Evolutionary conservation across 1,140 invertebrate species (phyloP).

Genomic region (Brachionus koreanus): DNA sequence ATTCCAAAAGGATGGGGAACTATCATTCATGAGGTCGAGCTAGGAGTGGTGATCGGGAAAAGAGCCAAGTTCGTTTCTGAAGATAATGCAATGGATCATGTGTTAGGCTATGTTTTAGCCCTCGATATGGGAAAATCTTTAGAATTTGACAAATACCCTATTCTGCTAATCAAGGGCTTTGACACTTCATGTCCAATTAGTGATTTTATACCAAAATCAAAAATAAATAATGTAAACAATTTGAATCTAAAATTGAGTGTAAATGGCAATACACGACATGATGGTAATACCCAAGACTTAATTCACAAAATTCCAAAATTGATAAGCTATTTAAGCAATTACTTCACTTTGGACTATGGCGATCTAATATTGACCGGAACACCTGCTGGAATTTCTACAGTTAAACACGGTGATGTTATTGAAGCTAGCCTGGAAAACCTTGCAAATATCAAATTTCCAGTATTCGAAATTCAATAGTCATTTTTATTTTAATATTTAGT

Average conservation of each 20-base stretch:
- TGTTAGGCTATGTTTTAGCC: conserved; percentile 72
- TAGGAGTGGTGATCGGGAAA: conserved; percentile 71
- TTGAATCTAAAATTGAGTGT: conserved; percentile 64
- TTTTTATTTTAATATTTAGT: background rate
- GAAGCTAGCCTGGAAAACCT: conserved; percentile 65
- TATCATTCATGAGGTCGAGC: conserved; percentile 74
- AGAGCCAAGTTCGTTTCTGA: conserved; percentile 62
- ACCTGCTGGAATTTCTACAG: conserved; percentile 68
- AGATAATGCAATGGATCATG: conserved; percentile 63
- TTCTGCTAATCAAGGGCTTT: conserved; percentile 75
- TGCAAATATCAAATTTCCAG: conserved; percentile 14
- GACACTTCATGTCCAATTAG: conserved; percentile 75
- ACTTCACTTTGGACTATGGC: conserved; percentile 70
- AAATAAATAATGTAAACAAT: conserved; percentile 63
- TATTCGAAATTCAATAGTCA: conserved; percentile 13
- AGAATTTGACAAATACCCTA: conserved; percentile 68
- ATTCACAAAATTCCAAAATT: conserved; percentile 68
- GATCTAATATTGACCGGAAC: conserved; percentile 76
- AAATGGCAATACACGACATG: conserved; percentile 54
- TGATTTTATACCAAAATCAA: conserved; percentile 62
- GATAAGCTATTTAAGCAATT: conserved; percentile 67
- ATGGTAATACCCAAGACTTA: conserved; percentile 67
- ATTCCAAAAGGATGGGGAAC: conserved; percentile 63
- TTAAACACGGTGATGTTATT: conserved; percentile 68
- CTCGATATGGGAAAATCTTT: conserved; percentile 71